Evolutionary conservation across 2,888 invertebrate species (phyloP).

Genomic region (Lomographa bimaculata): DNA sequence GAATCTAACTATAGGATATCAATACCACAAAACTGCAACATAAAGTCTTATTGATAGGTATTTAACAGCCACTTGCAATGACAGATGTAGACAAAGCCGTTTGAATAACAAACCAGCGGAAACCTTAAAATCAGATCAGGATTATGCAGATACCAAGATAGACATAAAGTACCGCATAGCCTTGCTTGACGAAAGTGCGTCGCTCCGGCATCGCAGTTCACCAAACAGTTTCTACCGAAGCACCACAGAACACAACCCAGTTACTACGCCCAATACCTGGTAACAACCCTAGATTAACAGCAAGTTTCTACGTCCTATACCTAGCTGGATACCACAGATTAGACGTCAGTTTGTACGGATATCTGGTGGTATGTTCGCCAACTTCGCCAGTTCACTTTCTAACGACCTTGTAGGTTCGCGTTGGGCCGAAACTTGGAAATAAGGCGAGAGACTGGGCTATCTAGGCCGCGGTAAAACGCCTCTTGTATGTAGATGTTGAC

Average conservation of each 20-base stretch:
- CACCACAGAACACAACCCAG: constrained; percentile 10
- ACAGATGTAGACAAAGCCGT: no score
- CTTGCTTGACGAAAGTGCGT: constrained; percentile 71
- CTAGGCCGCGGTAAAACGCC: constrained; percentile 33
- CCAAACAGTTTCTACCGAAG: neutral
- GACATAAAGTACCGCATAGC: constrained; percentile 41
- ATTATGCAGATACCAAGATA: constrained; percentile 29
- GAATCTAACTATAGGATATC: no score
- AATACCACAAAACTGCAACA: no score
- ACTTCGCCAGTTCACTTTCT: constrained; percentile 59
- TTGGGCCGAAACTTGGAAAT: constrained; percentile 53
- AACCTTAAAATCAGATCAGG: constrained; percentile 19
- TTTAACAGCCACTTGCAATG: no score
- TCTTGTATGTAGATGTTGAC: constrained; percentile 28
- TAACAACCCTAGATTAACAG: neutral
- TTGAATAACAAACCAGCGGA: neutral
- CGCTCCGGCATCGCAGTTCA: constrained; percentile 31
- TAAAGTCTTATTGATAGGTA: no score
- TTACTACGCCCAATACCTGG: constrained; percentile 32
- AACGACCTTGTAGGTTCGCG: constrained; percentile 49
- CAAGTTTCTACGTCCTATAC: constrained; percentile 30
- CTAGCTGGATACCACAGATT: constrained; percentile 4
- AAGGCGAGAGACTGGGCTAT: constrained; percentile 33
- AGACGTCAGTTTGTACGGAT: constrained; percentile 18
- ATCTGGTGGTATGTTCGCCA: constrained; percentile 57